Percentiles rank a stretch among this genome's conserved stretches.
These are phyloP conservation scores for Caranx melampygus DNA, from an alignment of 2,113 vertebrate genomes.

Conservation along the genomic window DNA sequence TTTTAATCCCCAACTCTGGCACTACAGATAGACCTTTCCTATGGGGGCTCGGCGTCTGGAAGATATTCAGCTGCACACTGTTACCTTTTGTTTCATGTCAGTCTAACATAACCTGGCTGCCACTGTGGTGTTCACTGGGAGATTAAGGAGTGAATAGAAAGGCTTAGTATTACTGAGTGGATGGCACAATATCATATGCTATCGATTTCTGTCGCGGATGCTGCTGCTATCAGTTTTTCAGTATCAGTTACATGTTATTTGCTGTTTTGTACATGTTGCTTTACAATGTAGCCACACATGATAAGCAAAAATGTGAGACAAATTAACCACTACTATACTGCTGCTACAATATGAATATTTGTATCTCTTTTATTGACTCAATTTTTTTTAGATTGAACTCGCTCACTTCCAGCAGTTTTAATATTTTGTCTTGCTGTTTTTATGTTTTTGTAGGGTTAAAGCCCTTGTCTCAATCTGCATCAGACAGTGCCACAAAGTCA, in stretches of 20 bases:
- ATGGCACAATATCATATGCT: slow-evolving; percentile 33
- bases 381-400: no score
- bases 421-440: no score
- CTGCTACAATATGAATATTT: no score
- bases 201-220: slow-evolving; percentile 34
- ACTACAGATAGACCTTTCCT: slow-evolving; percentile 37
- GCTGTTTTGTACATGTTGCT: neutral
- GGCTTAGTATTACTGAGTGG: slow-evolving; percentile 26
- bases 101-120: slow-evolving; percentile 37
- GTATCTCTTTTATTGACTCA: no score
- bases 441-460: no score
- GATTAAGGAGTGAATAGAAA: slow-evolving; percentile 40
- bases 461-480: no score
- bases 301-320: no score
- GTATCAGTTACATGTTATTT: slow-evolving; percentile 10
- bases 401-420: no score
- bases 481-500: no score
- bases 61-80: slow-evolving; percentile 56
- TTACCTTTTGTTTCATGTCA: slow-evolving; percentile 51
- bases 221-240: slow-evolving; percentile 25
- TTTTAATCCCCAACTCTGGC: slow-evolving; percentile 67
- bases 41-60: slow-evolving; percentile 18
- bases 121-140: slow-evolving; percentile 32
- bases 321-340: no score
- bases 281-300: neutral